Conservation (phyloP, 2,888 invertebrate species). For the Lathronympha strigana region DNA sequence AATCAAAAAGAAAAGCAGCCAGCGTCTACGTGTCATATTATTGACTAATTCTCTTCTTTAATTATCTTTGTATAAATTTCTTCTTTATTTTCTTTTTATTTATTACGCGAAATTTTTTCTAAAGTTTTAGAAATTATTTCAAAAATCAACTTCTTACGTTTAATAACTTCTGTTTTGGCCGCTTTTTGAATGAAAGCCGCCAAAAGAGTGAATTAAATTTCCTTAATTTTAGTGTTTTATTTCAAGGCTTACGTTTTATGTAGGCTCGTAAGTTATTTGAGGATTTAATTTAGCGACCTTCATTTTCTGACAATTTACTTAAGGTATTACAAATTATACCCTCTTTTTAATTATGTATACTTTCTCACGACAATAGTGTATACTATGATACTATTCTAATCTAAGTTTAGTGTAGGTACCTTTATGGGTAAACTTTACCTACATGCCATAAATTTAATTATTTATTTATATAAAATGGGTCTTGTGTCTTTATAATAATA, state of each 20-base stretch:
- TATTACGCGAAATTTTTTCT: constrained; percentile 36
- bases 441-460: constrained; percentile 38
- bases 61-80: constrained; percentile 30
- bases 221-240: constrained; percentile 29
- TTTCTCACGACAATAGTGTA: constrained; percentile 48
- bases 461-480: constrained; percentile 36
- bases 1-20: constrained; percentile 14
- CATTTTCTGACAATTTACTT: constrained; percentile 37
- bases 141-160: constrained; percentile 33
- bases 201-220: constrained; percentile 34
- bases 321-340: constrained; percentile 39
- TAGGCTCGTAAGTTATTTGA: constrained; percentile 77
- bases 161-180: constrained; percentile 33
- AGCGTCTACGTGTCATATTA: constrained; percentile 33
- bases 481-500: constrained; percentile 23
- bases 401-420: constrained; percentile 35
- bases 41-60: constrained; percentile 33
- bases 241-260: constrained; percentile 77
- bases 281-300: constrained; percentile 58
- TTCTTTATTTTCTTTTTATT: constrained; percentile 30
- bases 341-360: constrained; percentile 46
- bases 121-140: constrained; percentile 28
- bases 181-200: constrained; percentile 43
- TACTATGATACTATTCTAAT: constrained; percentile 45
- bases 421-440: constrained; percentile 27